These are phyloP conservation scores for Kryphioiulus occultus DNA, from an alignment of 2,888 invertebrate species.

Conservation along the genomic window DNA sequence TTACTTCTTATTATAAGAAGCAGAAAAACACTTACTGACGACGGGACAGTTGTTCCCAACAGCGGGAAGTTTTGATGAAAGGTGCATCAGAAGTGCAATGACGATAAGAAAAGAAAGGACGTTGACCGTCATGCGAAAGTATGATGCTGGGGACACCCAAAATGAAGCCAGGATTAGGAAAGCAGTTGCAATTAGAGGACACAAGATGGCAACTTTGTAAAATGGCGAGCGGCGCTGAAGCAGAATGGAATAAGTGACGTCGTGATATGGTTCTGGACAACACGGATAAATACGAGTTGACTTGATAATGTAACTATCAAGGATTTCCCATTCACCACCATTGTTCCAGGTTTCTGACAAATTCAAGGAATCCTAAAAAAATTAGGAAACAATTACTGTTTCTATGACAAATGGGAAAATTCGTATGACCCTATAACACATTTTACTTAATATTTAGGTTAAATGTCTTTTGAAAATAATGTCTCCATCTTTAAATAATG, in stretches of 20 bases:
- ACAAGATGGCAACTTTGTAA: constrained; percentile 70
- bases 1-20: not conserved
- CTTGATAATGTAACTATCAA: too few species aligned
- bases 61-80: constrained; percentile 55
- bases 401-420: too few species aligned
- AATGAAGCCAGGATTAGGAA: not conserved
- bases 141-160: not conserved
- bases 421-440: too few species aligned
- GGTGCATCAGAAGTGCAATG: not conserved
- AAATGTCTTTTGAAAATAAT: too few species aligned
- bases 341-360: too few species aligned
- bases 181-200: constrained; percentile 67
- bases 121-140: not conserved
- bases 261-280: constrained; percentile 68
- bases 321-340: too few species aligned
- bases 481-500: too few species aligned
- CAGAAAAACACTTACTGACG: not conserved
- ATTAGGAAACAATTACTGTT: too few species aligned
- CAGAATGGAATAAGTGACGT: constrained; percentile 66
- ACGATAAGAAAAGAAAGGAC: not conserved
- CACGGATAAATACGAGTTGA: constrained; percentile 59
- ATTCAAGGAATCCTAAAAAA: too few species aligned
- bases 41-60: constrained; percentile 53
- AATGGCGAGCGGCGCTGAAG: constrained; percentile 69
- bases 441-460: too few species aligned